Evolutionary conservation across 2,113 vertebrate species (phyloP).

Genomic region (Seriola rivoliana): DNA sequence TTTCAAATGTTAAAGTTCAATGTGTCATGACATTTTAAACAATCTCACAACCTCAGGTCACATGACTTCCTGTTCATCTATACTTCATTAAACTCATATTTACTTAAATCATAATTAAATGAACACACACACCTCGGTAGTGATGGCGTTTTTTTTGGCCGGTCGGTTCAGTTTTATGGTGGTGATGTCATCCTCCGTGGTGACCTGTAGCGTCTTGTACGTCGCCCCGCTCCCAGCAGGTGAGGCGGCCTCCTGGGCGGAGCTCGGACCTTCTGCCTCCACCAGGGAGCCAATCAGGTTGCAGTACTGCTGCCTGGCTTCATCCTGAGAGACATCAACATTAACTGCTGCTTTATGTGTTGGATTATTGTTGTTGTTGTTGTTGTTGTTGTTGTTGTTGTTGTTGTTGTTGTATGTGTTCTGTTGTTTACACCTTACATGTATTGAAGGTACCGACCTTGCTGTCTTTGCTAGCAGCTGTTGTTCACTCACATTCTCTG

Average conservation of each 20-base stretch:
- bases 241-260: constrained; percentile 53
- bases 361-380: no score
- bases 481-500: no score
- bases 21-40: no score
- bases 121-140: constrained; percentile 77
- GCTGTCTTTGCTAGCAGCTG: no score
- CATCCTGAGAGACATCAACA: constrained; percentile 81
- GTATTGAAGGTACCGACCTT: no score
- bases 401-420: no score
- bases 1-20: no score
- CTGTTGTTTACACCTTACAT: no score
- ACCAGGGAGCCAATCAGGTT: constrained; percentile 87
- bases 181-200: constrained; percentile 89
- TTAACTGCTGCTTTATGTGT: no score
- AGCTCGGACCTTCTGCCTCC: constrained; percentile 72
- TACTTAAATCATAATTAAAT: no score
- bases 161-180: constrained; percentile 93
- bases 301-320: constrained; percentile 89
- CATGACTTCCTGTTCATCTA: neutral
- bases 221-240: constrained; percentile 45
- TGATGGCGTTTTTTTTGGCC: constrained; percentile 93
- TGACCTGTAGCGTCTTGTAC: constrained; percentile 86
- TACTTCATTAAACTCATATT: neutral
- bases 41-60: no score
- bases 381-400: no score